Evolutionary conservation across 1,140 invertebrate genomes (phyloP).

Genomic region (Metaphire vulgaris): DNA sequence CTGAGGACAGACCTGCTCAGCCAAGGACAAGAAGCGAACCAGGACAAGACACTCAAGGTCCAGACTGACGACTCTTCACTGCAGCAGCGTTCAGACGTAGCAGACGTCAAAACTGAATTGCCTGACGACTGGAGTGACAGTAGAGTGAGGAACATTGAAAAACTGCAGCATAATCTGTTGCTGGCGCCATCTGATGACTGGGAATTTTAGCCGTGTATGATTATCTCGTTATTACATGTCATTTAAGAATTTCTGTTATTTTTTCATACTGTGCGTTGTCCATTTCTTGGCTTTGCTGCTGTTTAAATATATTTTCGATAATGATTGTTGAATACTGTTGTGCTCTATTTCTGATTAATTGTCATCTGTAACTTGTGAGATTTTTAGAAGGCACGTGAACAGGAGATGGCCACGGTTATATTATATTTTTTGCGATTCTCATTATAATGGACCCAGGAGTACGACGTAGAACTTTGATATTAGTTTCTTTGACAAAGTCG

Average conservation of each 20-base stretch:
- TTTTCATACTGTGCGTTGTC: neutral
- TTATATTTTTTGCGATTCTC: neutral
- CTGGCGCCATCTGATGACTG: neutral
- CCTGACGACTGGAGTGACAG: neutral
- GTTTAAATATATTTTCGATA: neutral
- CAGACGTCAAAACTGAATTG: neutral
- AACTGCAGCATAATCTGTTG: neutral
- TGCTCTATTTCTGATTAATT: no score
- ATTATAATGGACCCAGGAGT: neutral
- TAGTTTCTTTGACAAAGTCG: neutral
- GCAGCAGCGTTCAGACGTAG: neutral
- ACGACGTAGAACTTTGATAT: neutral
- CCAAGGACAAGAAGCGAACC: neutral
- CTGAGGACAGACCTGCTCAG: no score
- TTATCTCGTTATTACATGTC: neutral
- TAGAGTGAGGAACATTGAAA: neutral
- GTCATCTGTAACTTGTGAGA: neutral
- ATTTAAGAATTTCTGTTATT: neutral
- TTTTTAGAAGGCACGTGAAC: neutral
- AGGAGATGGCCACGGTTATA: neutral
- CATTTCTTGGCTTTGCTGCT: neutral
- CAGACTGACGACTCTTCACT: neutral
- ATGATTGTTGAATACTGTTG: neutral
- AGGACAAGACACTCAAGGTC: neutral
- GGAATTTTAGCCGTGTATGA: neutral